phyloP scores from a whole-genome alignment of 2,113 vertebrate species.

The Gasterosteus aculeatus region DNA sequence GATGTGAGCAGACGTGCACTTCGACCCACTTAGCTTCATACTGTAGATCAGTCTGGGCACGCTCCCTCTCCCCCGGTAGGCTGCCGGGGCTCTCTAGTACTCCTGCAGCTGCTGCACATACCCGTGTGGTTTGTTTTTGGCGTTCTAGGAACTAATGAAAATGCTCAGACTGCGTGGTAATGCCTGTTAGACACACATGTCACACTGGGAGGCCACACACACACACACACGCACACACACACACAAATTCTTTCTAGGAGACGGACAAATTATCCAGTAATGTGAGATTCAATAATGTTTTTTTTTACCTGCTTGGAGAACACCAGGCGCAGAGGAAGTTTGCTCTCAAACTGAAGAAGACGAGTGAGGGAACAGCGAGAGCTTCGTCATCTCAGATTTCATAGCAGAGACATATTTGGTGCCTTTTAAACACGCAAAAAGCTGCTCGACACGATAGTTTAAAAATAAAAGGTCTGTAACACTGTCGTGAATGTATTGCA shows the following conservation, averaged over 20 bases:
- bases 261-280: conserved; percentile 9
- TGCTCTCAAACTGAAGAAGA: neutral
- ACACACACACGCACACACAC: conserved; percentile 4
- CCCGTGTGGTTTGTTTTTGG: conserved; percentile 64
- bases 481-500: neutral
- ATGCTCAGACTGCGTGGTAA: conserved; percentile 72
- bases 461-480: neutral
- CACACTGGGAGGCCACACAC: conserved; percentile 47
- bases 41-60: conserved; percentile 26
- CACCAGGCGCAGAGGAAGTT: neutral
- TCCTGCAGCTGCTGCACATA: conserved; percentile 69
- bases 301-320: conserved; percentile 8
- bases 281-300: conserved; percentile 17
- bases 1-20: conserved; percentile 54
- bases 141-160: conserved; percentile 72
- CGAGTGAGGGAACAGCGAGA: neutral
- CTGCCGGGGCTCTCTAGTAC: conserved; percentile 41
- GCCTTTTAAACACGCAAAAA: neutral
- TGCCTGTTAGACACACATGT: conserved; percentile 45
- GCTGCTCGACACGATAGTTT: neutral
- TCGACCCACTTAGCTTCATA: conserved; percentile 44
- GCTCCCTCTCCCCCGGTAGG: conserved; percentile 7
- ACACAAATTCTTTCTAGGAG: neutral
- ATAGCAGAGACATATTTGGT: neutral
- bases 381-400: neutral